These are phyloP conservation scores for Chymomyza costata DNA, from an alignment of 1,140 invertebrate species.

Conservation along the genomic window DNA sequence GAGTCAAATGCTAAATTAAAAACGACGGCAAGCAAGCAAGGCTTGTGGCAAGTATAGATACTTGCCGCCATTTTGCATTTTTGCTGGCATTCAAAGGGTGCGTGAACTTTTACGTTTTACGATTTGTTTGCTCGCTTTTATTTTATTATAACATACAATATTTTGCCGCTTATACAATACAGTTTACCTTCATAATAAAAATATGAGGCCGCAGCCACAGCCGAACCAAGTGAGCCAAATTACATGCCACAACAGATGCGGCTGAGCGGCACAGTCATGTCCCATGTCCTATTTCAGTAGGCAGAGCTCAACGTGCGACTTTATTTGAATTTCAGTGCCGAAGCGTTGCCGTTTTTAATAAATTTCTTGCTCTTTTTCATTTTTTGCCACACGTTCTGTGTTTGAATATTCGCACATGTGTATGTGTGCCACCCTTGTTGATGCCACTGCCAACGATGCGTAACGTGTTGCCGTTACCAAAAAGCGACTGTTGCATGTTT, in stretches of 20 bases:
- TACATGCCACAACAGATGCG: background rate
- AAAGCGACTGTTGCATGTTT: constrained; percentile 30
- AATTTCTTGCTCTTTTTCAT: too few species aligned
- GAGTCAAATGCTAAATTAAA: constrained; percentile 21
- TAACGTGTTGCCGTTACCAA: background rate
- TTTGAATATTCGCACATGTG: constrained; percentile 14
- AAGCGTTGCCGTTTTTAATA: constrained; percentile 22
- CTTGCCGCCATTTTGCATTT: too few species aligned
- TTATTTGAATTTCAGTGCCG: constrained; percentile 10
- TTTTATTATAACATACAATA: constrained; percentile 50
- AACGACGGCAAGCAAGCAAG: constrained; percentile 1
- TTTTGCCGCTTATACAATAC: constrained; percentile 20
- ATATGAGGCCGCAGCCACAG: constrained; percentile 19
- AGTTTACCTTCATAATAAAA: too few species aligned
- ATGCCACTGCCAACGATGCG: too few species aligned
- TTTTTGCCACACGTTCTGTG: background rate
- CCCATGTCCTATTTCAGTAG: too few species aligned
- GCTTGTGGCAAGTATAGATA: background rate
- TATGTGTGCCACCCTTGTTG: background rate
- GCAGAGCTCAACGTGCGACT: too few species aligned
- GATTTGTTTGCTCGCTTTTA: constrained; percentile 39
- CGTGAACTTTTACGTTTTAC: constrained; percentile 51
- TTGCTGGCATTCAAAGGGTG: constrained; percentile 7
- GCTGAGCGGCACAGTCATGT: too few species aligned
- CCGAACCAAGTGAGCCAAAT: constrained; percentile 1